These are phyloP conservation scores for Drosophila leontia DNA, from an alignment of 1,140 invertebrate genomes.

Conservation along the genomic window DNA sequence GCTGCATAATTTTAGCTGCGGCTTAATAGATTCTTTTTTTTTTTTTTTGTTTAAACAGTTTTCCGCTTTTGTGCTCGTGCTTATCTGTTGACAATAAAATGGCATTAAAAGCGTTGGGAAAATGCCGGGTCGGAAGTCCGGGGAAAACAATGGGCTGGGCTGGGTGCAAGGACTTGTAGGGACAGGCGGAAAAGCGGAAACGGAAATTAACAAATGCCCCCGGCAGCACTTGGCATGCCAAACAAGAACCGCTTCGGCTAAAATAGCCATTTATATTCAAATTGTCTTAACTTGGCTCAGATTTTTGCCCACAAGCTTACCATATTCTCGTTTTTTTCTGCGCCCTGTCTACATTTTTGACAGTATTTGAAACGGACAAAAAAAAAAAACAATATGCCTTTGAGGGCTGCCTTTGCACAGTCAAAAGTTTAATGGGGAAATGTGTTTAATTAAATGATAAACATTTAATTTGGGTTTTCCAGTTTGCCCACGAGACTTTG, in stretches of 20 bases:
- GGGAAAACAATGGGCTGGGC: constrained; percentile 46
- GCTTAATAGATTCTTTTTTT: constrained; percentile 30
- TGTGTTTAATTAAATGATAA: constrained; percentile 51
- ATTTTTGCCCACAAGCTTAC: constrained; percentile 42
- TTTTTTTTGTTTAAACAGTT: constrained; percentile 42
- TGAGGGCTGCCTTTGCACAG: constrained; percentile 6
- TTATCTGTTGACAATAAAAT: constrained; percentile 76
- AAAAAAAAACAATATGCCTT: constrained; percentile 18
- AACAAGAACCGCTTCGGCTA: constrained; percentile 32
- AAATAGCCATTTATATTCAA: constrained; percentile 74
- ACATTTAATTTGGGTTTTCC: constrained; percentile 33
- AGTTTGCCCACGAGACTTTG: constrained; percentile 10
- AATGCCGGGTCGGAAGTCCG: constrained; percentile 39
- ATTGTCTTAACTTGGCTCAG: constrained; percentile 57
- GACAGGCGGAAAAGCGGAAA: constrained; percentile 30
- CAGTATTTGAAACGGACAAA: constrained; percentile 7
- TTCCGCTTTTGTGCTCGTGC: constrained; percentile 57
- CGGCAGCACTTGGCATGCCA: constrained; percentile 66
- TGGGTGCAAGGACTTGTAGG: neutral
- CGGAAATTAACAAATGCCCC: constrained; percentile 76
- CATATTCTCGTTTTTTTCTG: constrained; percentile 6
- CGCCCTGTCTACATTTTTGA: constrained; percentile 14
- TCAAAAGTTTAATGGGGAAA: constrained; percentile 42
- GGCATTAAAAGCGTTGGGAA: constrained; percentile 64
- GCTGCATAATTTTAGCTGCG: constrained; percentile 36